phyloP scores from a whole-genome alignment of 2,888 invertebrate species.

The Dione vanillae region DNA sequence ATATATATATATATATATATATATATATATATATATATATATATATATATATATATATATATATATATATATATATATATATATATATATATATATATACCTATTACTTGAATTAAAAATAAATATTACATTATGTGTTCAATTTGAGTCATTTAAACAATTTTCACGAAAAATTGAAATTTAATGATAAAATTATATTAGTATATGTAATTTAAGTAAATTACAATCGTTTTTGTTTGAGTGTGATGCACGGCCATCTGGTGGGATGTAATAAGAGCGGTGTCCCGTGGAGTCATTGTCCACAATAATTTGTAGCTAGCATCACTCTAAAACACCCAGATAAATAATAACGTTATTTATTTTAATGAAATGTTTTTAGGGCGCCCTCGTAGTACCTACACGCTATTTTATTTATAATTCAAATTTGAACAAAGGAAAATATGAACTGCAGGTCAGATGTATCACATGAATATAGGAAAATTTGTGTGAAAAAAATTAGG shows the following conservation, averaged over 20 bases:
- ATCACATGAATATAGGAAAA: background rate
- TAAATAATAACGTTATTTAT: constrained; percentile 79
- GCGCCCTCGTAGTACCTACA: constrained; percentile 35
- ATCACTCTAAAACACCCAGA: constrained; percentile 72
- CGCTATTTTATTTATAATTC: constrained; percentile 31
- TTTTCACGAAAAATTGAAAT: background rate
- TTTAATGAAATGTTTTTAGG: constrained; percentile 65
- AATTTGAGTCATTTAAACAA: too few relatives aligned
- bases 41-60: too few relatives aligned
- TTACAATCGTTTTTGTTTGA: constrained; percentile 59
- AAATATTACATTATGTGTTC: too few relatives aligned
- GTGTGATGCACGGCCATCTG: constrained; percentile 70
- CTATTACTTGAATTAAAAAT: too few relatives aligned
- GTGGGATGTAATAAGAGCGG: constrained; percentile 70
- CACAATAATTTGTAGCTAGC: constrained; percentile 79
- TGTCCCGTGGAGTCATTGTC: constrained; percentile 80
- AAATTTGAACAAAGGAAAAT: background rate
- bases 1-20: too few relatives aligned
- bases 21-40: too few relatives aligned
- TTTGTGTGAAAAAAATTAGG: background rate
- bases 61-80: too few relatives aligned
- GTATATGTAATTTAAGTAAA: constrained; percentile 50
- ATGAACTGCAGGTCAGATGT: background rate
- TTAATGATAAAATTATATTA: constrained; percentile 31
- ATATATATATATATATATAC: too few relatives aligned